Conservation (phyloP, 2,797 vertebrate species). For the Rhabdomys pumilio region DNA sequence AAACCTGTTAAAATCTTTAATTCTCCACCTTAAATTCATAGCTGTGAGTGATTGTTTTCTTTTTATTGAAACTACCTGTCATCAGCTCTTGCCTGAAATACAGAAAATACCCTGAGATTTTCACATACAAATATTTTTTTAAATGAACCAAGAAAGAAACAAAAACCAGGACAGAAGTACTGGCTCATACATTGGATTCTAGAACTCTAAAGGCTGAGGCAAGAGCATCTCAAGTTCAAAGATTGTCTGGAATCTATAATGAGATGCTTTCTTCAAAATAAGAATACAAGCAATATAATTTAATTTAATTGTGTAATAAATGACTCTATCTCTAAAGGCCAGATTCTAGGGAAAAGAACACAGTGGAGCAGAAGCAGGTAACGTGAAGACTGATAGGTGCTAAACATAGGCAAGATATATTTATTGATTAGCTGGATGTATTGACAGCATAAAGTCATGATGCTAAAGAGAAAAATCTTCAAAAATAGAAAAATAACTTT, state of each 20-base stretch:
- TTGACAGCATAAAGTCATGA: background rate
- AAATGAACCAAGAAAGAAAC: background rate
- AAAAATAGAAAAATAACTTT: slow-evolving; percentile 59
- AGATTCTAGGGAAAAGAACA: background rate
- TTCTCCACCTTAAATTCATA: background rate
- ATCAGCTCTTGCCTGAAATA: background rate
- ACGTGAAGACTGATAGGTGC: background rate
- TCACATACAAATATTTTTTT: background rate
- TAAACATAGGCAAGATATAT: background rate
- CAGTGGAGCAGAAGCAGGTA: background rate
- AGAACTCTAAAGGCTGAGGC: background rate
- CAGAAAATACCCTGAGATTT: background rate
- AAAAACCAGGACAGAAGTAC: no score
- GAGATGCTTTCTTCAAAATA: background rate
- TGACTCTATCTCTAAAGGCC: background rate
- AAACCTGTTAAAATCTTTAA: background rate
- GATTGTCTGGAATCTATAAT: background rate
- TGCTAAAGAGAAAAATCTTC: slow-evolving; percentile 35
- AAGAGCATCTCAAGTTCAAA: background rate
- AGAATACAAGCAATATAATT: background rate
- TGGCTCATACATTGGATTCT: background rate
- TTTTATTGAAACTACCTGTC: slow-evolving; percentile 20
- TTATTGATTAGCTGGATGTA: background rate
- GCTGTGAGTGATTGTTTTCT: background rate
- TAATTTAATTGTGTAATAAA: background rate